Conservation (phyloP, 2,113 vertebrate species). For the Hyperopisus bebe region DNA sequence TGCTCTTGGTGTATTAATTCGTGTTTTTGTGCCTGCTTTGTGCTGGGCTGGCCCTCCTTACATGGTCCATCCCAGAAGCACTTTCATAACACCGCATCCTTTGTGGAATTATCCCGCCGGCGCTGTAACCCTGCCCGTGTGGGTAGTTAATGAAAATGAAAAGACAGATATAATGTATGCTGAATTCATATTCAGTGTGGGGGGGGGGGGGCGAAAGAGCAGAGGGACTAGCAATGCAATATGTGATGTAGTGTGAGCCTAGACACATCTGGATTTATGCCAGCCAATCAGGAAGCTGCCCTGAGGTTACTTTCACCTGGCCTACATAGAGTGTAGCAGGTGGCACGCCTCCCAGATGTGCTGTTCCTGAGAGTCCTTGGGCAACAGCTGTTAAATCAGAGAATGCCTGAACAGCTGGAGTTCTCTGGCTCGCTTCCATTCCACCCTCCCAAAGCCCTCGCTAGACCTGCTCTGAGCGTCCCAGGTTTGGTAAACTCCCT, state of each 20-base stretch:
- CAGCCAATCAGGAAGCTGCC: slow-evolving; percentile 26
- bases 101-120: neutral
- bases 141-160: neutral
- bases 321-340: slow-evolving; percentile 33
- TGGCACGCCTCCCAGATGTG: slow-evolving; percentile 37
- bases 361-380: slow-evolving; percentile 26
- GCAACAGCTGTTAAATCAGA: slow-evolving; percentile 29
- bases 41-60: neutral
- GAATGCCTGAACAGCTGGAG: slow-evolving; percentile 29
- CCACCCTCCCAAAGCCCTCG: slow-evolving; percentile 16
- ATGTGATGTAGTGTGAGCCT: slow-evolving; percentile 21
- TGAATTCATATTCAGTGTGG: neutral
- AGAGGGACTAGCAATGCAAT: neutral
- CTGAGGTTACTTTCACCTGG: slow-evolving; percentile 26
- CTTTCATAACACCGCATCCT: neutral
- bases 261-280: slow-evolving; percentile 17
- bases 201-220: neutral
- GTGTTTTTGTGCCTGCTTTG: neutral
- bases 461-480: neutral
- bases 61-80: neutral
- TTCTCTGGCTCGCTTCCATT: neutral
- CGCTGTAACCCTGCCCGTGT: neutral
- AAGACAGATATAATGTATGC: neutral
- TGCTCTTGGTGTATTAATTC: neutral
- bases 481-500: slow-evolving; percentile 15